phyloP scores from a whole-genome alignment of 2,888 invertebrate genomes.

The Salpingus planirostris region DNA sequence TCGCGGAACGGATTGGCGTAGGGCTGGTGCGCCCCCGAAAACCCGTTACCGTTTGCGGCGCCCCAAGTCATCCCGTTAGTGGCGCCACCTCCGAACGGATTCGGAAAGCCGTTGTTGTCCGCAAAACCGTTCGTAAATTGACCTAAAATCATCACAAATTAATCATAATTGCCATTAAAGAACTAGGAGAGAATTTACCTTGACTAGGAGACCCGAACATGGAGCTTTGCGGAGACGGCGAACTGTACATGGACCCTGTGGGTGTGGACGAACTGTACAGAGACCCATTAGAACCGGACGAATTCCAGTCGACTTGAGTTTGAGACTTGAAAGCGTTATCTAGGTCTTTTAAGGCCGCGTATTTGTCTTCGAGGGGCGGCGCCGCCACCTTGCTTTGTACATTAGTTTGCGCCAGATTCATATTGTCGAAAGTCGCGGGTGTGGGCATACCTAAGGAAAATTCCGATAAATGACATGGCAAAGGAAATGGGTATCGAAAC shows the following conservation, averaged over 20 bases:
- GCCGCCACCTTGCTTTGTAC: slow-evolving; percentile 3
- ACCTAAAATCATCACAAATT: slow-evolving; percentile 23
- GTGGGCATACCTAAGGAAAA: slow-evolving; percentile 27
- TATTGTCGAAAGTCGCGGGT: slow-evolving; percentile 19
- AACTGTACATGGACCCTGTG: slow-evolving; percentile 37
- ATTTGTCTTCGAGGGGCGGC: slow-evolving; percentile 69
- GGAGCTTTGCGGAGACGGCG: slow-evolving; percentile 37
- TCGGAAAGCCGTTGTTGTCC: slow-evolving; percentile 21
- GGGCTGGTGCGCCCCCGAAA: too few relatives aligned
- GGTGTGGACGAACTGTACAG: slow-evolving; percentile 38
- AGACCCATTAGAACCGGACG: slow-evolving; percentile 35
- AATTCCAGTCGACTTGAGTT: slow-evolving; percentile 37
- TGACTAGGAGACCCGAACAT: slow-evolving; percentile 42
- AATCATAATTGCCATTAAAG: background rate
- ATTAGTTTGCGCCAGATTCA: slow-evolving; percentile 10
- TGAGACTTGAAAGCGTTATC: slow-evolving; percentile 64
- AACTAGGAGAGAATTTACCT: slow-evolving; percentile 25
- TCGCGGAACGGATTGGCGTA: slow-evolving; percentile 34
- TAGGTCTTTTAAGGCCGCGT: slow-evolving; percentile 91
- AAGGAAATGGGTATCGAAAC: too few relatives aligned
- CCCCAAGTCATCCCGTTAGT: slow-evolving; percentile 14
- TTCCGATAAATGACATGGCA: too few relatives aligned
- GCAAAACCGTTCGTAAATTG: slow-evolving; percentile 33
- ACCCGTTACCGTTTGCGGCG: slow-evolving; percentile 15
- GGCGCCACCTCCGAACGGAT: slow-evolving; percentile 24